These are phyloP conservation scores for Oryzias woworae DNA, from an alignment of 2,113 vertebrate genomes.

Conservation along the genomic window DNA sequence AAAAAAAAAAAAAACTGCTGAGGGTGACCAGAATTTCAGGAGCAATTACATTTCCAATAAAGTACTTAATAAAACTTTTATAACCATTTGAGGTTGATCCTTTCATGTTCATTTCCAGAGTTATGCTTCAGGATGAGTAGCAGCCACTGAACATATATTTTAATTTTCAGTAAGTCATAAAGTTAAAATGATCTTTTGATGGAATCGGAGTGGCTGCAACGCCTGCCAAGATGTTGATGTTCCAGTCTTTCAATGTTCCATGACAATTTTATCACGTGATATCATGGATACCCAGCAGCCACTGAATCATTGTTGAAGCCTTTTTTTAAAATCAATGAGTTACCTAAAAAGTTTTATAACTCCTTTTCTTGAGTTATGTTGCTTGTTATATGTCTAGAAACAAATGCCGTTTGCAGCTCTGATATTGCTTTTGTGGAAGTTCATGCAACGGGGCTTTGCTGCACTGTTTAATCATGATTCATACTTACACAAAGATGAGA, in stretches of 20 bases:
- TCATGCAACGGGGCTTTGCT: background rate
- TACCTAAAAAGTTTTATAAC: background rate
- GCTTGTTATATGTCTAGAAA: background rate
- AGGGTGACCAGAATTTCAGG: background rate
- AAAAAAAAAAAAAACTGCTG: background rate
- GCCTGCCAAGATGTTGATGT: background rate
- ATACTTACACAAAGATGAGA: background rate
- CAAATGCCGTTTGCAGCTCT: background rate
- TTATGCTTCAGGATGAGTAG: background rate
- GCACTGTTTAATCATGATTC: background rate
- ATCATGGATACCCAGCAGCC: background rate
- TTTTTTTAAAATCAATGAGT: background rate
- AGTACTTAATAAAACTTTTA: background rate
- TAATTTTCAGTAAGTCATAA: background rate
- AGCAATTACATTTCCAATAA: background rate
- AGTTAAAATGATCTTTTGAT: background rate
- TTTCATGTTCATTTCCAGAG: background rate
- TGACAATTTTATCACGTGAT: background rate
- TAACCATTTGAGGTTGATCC: background rate
- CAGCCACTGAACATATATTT: slow-evolving; percentile 7
- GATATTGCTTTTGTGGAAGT: background rate
- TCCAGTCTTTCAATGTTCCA: background rate
- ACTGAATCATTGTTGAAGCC: background rate
- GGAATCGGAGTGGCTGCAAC: background rate
- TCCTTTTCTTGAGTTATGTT: background rate